phyloP scores from a whole-genome alignment of 2,888 invertebrate genomes.

The Coelopa pilipes region DNA sequence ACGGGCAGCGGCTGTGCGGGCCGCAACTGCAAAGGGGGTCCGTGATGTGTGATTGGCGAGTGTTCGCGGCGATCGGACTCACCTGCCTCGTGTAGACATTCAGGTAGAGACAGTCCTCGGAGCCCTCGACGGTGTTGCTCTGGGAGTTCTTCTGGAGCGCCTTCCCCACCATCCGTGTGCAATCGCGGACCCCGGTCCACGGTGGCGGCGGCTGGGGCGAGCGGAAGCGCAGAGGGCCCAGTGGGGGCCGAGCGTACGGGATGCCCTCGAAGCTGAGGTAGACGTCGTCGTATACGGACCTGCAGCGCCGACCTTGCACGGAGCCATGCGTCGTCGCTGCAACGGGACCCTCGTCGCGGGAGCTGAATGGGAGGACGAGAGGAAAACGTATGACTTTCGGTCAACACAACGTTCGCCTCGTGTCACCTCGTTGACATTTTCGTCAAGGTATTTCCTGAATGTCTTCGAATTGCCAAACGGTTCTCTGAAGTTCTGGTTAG shows the following conservation, averaged over 20 bases:
- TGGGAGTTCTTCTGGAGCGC: constrained; percentile 60
- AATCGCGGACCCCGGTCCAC: constrained; percentile 66
- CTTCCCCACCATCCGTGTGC: constrained; percentile 56
- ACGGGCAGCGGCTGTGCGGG: constrained; percentile 56
- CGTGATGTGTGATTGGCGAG: background rate
- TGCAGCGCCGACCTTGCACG: constrained; percentile 57
- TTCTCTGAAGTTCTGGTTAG: no score
- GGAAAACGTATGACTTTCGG: no score
- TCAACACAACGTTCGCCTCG: no score
- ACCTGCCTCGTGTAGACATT: constrained; percentile 65
- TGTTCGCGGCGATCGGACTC: background rate
- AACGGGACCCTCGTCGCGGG: background rate
- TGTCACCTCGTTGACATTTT: no score
- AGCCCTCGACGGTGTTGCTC: constrained; percentile 59
- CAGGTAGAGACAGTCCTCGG: constrained; percentile 69
- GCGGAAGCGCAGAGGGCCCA: constrained; percentile 60
- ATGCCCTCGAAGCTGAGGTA: constrained; percentile 62
- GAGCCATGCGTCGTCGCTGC: constrained; percentile 58
- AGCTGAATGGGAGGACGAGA: no score
- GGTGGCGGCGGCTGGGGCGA: constrained; percentile 64
- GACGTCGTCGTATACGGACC: constrained; percentile 51
- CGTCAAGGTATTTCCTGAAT: no score
- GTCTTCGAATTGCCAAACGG: no score
- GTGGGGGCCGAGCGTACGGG: constrained; percentile 61
- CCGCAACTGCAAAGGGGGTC: constrained; percentile 41